Evolutionary conservation across 2,797 vertebrate genomes (phyloP).

Genomic region (Eulemur albifrons): DNA sequence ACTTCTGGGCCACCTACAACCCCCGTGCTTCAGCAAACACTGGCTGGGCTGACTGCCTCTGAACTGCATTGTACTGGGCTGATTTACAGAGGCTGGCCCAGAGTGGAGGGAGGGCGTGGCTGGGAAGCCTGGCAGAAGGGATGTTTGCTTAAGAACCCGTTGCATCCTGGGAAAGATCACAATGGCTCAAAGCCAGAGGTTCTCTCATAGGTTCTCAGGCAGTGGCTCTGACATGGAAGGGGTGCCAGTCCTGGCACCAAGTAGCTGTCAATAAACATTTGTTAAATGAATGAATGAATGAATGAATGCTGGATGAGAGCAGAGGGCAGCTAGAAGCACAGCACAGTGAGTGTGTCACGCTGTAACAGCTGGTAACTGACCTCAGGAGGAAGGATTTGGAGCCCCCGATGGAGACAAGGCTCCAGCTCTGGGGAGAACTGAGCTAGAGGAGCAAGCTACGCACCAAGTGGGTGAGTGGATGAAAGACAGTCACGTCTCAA

Average conservation of each 20-base stretch:
- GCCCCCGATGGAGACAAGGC: neutral
- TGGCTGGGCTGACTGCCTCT: neutral
- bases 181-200: neutral
- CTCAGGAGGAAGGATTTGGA: neutral
- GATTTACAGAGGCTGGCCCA: neutral
- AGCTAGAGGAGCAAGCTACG: neutral
- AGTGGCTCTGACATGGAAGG: neutral
- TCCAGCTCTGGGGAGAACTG: neutral
- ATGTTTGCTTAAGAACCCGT: neutral
- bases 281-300: neutral
- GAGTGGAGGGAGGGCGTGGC: neutral
- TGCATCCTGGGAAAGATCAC: neutral
- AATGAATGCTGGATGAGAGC: neutral
- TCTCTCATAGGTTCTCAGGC: neutral
- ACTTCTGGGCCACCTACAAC: neutral
- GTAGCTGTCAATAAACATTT: neutral
- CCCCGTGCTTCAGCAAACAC: neutral
- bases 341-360: neutral
- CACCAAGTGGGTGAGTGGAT: neutral
- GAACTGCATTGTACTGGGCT: neutral
- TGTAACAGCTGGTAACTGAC: neutral
- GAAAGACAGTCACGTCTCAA: neutral
- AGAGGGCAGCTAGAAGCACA: neutral
- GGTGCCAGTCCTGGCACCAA: neutral
- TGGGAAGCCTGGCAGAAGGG: neutral